Percentiles rank a stretch among this genome's conserved stretches.
Evolutionary conservation across 64 coral and sea anemone genomes (phyloP).

Genomic region (Exaiptasia diaphana): DNA sequence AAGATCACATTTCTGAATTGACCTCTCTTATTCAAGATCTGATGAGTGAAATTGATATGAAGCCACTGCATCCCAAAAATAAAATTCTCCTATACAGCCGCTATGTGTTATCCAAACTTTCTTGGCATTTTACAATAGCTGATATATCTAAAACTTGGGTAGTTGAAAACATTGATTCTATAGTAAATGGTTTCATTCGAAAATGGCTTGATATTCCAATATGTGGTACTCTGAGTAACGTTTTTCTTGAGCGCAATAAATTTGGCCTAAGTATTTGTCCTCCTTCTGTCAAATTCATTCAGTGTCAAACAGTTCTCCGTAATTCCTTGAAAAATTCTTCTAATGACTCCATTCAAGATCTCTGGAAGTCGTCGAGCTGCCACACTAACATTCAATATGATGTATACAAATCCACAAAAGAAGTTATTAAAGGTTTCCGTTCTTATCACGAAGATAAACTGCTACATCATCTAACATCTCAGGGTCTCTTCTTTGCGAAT

Average conservation of each 20-base stretch:
- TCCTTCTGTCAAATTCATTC: slow-evolving; percentile 24
- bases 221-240: slow-evolving; percentile 20
- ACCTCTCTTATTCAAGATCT: background rate
- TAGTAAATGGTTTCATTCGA: background rate
- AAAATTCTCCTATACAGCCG: slow-evolving; percentile 18
- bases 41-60: background rate
- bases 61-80: slow-evolving; percentile 15
- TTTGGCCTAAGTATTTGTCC: slow-evolving; percentile 33
- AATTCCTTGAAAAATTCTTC: background rate
- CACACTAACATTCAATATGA: slow-evolving; percentile 5
- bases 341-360: slow-evolving; percentile 10
- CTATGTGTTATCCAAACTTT: slow-evolving; percentile 1
- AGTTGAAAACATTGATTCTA: background rate
- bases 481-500: background rate
- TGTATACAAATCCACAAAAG: slow-evolving; percentile 17
- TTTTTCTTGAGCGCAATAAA: slow-evolving; percentile 5
- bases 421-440: background rate
- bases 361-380: slow-evolving; percentile 3
- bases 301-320: slow-evolving; percentile 23
- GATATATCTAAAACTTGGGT: slow-evolving; percentile 7
- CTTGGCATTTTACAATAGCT: slow-evolving; percentile 2
- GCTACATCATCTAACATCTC: background rate
- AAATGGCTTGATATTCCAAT: slow-evolving; percentile 18
- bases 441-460: background rate
- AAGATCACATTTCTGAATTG: background rate